These are phyloP conservation scores for Zaprionus africanus DNA, from an alignment of 1,140 invertebrate species.

Conservation along the genomic window DNA sequence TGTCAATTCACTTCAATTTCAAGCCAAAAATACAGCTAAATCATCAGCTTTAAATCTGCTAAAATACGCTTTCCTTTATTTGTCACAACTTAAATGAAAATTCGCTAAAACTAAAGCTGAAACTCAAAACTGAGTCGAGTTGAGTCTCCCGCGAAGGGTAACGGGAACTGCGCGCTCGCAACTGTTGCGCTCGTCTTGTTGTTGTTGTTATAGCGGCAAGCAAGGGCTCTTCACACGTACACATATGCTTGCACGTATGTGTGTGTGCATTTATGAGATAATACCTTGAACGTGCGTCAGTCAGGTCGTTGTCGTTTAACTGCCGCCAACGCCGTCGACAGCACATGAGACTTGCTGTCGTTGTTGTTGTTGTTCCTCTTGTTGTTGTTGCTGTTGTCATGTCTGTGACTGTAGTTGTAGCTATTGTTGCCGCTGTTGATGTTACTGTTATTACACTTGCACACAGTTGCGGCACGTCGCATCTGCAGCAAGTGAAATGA, in stretches of 20 bases:
- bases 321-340: slow-evolving; percentile 43
- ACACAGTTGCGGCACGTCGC: neutral
- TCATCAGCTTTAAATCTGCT: neutral
- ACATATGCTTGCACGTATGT: slow-evolving; percentile 9
- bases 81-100: neutral
- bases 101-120: slow-evolving; percentile 17
- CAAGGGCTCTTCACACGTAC: slow-evolving; percentile 56
- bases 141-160: neutral
- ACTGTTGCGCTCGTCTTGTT: slow-evolving; percentile 60
- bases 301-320: slow-evolving; percentile 74
- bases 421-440: neutral
- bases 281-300: slow-evolving; percentile 83
- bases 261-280: slow-evolving; percentile 73
- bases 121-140: slow-evolving; percentile 23
- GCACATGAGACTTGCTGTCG: slow-evolving; percentile 29
- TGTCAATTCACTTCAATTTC: too few relatives aligned
- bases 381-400: slow-evolving; percentile 4
- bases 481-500: slow-evolving; percentile 57
- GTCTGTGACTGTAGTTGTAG: slow-evolving; percentile 1
- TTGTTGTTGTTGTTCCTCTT: slow-evolving; percentile 13
- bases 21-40: too few relatives aligned
- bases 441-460: neutral
- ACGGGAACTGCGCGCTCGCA: slow-evolving; percentile 53
- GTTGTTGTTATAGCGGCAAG: slow-evolving; percentile 35
- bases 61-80: too few relatives aligned